Conservation (phyloP, 2,888 invertebrate genomes). For the Stramonita haemastoma region DNA sequence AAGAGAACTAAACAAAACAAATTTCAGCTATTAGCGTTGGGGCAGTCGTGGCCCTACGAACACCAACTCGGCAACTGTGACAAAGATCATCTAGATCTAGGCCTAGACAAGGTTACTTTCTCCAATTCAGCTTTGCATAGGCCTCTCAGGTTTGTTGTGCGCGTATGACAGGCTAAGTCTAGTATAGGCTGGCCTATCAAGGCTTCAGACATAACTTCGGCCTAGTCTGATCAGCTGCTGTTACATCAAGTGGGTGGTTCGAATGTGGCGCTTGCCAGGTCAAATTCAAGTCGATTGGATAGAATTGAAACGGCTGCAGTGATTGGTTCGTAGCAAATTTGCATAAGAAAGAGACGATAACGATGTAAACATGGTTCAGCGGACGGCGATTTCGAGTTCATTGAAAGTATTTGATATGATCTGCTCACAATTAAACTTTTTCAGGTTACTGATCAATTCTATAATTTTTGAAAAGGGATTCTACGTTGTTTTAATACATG, state of each 20-base stretch:
- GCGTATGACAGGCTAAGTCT: no score
- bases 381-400: not conserved
- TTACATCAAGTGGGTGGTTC: conserved; percentile 2
- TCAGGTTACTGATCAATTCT: not conserved
- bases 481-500: not conserved
- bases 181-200: no score
- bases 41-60: no score
- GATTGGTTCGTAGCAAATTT: conserved; percentile 1
- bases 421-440: not conserved
- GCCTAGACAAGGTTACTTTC: no score
- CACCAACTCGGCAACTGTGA: no score
- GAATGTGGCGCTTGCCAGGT: conserved; percentile 16
- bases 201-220: not conserved
- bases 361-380: not conserved
- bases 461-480: not conserved
- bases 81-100: no score
- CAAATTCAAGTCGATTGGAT: conserved; percentile 26
- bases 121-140: no score
- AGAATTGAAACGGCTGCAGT: not conserved
- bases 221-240: not conserved
- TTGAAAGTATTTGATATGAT: not conserved
- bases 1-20: no score
- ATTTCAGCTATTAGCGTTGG: no score
- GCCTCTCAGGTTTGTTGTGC: no score
- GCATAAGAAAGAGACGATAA: not conserved